Evolutionary conservation across 2,113 vertebrate genomes (phyloP).

Genomic region (Furnarius figulus): DNA sequence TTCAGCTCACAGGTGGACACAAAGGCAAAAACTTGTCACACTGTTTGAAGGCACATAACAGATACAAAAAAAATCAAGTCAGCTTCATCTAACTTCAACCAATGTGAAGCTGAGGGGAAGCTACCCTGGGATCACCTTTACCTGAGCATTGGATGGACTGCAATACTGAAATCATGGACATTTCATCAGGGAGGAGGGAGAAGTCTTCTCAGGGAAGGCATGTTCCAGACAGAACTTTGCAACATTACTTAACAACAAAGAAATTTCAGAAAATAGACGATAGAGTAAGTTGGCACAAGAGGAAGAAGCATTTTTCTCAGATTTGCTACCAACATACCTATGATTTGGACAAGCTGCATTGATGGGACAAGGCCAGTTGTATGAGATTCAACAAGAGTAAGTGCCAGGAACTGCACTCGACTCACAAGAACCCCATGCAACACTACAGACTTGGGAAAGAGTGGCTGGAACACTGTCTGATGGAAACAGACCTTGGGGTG

Average conservation of each 20-base stretch:
- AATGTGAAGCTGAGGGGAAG: background rate
- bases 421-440: background rate
- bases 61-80: background rate
- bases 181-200: background rate
- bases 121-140: background rate
- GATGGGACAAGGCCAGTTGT: background rate
- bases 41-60: background rate
- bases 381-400: background rate
- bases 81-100: background rate
- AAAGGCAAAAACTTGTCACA: background rate
- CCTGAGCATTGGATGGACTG: background rate
- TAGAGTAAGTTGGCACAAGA: background rate
- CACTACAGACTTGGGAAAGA: rapidly evolving
- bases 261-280: background rate
- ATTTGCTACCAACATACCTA: background rate
- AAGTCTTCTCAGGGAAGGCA: background rate
- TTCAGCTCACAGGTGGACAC: background rate
- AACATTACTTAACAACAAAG: background rate
- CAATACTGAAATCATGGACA: background rate
- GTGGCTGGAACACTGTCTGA: background rate
- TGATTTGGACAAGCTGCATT: background rate
- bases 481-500: background rate
- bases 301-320: background rate
- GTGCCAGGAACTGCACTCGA: background rate
- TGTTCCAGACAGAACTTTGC: background rate